Conservation (phyloP, 1,140 invertebrate species). For the Brachionus koreanus region DNA sequence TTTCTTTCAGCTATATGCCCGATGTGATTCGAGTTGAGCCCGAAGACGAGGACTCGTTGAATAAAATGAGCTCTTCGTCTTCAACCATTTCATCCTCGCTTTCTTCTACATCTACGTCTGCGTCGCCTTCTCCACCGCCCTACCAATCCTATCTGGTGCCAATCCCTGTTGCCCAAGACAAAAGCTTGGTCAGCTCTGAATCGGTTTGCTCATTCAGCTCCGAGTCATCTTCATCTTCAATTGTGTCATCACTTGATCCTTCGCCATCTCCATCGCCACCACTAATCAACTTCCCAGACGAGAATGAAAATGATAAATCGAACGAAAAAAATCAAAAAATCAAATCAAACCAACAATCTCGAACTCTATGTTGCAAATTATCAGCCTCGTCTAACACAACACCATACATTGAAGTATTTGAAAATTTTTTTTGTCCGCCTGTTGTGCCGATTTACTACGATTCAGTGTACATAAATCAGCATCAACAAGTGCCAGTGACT, state of each 20-base stretch:
- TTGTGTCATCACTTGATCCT: not conserved
- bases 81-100: not conserved
- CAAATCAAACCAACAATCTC: not conserved
- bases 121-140: conserved; percentile 24
- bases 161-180: not conserved
- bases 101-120: not conserved
- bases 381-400: conserved; percentile 32
- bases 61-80: not conserved
- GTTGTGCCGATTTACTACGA: conserved; percentile 19
- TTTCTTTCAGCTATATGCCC: not conserved
- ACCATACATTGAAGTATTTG: conserved; percentile 36
- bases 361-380: conserved; percentile 17
- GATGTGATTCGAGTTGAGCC: not conserved
- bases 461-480: conserved; percentile 27
- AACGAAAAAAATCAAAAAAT: not conserved
- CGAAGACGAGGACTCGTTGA: not conserved
- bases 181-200: not conserved
- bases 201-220: conserved; percentile 29
- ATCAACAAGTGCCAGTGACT: conserved; percentile 17
- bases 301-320: conserved; percentile 27
- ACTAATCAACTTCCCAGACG: not conserved
- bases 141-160: not conserved
- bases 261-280: conserved; percentile 39
- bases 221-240: not conserved
- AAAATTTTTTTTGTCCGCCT: conserved; percentile 41